phyloP scores from a whole-genome alignment of 2,113 vertebrate genomes.

The Ceyx melanurus region DNA sequence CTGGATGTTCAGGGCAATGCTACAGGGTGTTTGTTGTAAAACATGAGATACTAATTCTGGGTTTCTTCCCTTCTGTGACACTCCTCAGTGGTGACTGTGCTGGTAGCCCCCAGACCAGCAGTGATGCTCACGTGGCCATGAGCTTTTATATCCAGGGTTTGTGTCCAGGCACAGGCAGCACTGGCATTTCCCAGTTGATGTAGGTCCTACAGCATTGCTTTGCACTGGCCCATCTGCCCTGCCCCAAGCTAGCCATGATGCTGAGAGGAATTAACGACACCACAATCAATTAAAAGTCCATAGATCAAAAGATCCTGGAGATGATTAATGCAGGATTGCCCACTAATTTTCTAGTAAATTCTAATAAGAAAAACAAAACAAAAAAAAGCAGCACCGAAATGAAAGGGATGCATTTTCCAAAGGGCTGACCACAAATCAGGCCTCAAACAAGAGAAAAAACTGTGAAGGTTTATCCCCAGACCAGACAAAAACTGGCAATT shows the following conservation, averaged over 20 bases:
- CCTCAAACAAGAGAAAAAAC: neutral
- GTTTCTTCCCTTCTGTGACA: neutral
- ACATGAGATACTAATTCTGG: neutral
- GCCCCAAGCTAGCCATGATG: neutral
- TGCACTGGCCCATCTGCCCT: neutral
- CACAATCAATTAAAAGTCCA: neutral
- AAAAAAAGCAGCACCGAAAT: neutral
- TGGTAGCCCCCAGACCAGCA: neutral
- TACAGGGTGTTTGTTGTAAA: slow-evolving; percentile 46
- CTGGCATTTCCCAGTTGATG: fast-evolving
- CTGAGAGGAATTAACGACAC: neutral
- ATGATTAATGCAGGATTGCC: neutral
- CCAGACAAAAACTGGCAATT: neutral
- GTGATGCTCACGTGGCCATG: fast-evolving
- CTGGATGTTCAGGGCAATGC: slow-evolving; percentile 14
- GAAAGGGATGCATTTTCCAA: neutral
- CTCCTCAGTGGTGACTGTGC: neutral
- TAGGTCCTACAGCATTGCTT: neutral
- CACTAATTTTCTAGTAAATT: neutral
- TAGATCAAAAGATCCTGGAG: neutral
- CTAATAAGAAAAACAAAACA: neutral
- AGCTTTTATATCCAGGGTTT: neutral
- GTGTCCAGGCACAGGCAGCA: neutral
- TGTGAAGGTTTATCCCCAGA: fast-evolving
- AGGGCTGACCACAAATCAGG: neutral